Conservation (phyloP, 53 echinoderm and acorn worm genomes). For the Crossaster papposus region DNA sequence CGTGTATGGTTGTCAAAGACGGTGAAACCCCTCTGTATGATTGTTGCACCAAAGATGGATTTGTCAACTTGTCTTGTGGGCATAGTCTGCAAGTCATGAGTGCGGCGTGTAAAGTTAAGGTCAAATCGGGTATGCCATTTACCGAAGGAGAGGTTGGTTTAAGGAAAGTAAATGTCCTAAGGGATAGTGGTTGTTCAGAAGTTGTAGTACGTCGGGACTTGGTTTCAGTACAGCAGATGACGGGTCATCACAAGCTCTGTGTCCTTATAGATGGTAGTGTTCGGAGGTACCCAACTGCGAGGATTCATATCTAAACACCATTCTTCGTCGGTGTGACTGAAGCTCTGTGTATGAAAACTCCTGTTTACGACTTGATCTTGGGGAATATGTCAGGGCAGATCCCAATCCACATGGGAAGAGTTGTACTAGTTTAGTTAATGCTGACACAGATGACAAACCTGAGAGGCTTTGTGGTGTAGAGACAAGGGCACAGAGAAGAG, state of each 20-base stretch:
- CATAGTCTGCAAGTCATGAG: constrained; percentile 49
- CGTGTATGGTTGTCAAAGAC: constrained; percentile 36
- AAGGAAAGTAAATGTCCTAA: constrained; percentile 1
- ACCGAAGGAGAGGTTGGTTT: not conserved
- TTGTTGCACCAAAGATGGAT: constrained; percentile 45
- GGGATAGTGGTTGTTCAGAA: constrained; percentile 49
- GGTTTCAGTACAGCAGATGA: too few species aligned
- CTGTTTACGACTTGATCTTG: constrained; percentile 13
- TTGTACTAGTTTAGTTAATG: not conserved
- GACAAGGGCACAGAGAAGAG: constrained; percentile 8
- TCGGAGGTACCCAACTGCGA: constrained; percentile 20
- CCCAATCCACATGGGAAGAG: constrained; percentile 9
- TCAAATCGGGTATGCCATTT: constrained; percentile 31
- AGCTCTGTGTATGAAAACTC: constrained; percentile 34
- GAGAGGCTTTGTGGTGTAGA: not conserved
- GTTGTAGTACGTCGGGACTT: constrained; percentile 17
- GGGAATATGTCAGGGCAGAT: constrained; percentile 34
- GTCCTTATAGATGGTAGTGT: constrained; percentile 33
- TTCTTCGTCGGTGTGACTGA: not conserved
- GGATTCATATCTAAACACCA: constrained; percentile 3
- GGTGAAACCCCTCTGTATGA: not conserved
- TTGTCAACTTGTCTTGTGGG: constrained; percentile 41
- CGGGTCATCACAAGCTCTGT: constrained; percentile 18
- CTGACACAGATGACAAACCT: not conserved
- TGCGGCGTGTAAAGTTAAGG: constrained; percentile 16